A percentile compares a stretch with the other conserved stretches of the same genome.
Conservation (phyloP, 1,140 invertebrate genomes). For the Megalonaias nervosa region DNA sequence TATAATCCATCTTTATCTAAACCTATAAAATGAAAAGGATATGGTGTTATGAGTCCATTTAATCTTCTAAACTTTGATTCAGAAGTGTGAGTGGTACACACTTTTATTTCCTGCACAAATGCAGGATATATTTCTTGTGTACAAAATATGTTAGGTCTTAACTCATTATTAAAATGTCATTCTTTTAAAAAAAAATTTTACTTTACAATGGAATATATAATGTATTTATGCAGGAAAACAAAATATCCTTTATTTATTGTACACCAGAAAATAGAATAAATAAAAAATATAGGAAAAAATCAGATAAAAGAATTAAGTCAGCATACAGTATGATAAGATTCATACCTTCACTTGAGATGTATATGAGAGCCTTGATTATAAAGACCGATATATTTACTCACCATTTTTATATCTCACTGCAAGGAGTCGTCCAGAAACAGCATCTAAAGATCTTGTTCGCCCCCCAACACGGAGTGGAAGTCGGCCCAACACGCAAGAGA, state of each 20-base stretch:
- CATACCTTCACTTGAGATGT: not conserved
- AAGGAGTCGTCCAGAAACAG: constrained; percentile 33
- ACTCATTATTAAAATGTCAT: too few relatives aligned
- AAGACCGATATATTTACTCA: not conserved
- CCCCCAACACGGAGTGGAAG: constrained; percentile 67
- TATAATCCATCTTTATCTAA: too few relatives aligned
- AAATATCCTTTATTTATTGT: not conserved
- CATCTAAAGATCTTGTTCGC: constrained; percentile 36
- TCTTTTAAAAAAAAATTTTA: too few relatives aligned
- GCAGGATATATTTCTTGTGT: too few relatives aligned
- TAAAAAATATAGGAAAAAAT: not conserved
- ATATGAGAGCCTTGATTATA: not conserved
- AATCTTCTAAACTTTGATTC: too few relatives aligned
- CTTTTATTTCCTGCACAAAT: too few relatives aligned
- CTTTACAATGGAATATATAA: too few relatives aligned
- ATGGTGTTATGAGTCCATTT: too few relatives aligned
- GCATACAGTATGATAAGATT: not conserved
- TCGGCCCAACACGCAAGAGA: constrained; percentile 53
- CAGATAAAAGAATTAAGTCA: not conserved
- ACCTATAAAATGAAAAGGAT: too few relatives aligned
- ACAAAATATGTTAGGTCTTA: too few relatives aligned
- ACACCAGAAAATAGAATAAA: not conserved
- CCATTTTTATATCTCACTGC: constrained; percentile 6
- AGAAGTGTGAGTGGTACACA: too few relatives aligned
- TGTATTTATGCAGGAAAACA: not conserved